Conservation (phyloP, 2,888 invertebrate species). For the Zootermopsis nevadensis region DNA sequence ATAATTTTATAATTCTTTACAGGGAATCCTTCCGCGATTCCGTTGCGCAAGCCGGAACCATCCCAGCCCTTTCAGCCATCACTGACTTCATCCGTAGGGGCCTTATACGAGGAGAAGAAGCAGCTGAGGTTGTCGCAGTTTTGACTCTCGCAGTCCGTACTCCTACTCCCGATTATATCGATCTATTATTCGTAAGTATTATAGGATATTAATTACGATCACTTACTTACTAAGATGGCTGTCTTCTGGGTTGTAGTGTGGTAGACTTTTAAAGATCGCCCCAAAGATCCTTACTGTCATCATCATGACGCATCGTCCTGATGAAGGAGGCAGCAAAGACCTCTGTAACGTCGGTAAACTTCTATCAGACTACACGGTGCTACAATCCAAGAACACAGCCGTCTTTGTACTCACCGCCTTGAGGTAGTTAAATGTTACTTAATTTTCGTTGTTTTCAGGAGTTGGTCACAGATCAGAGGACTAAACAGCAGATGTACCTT, state of each 20-base stretch:
- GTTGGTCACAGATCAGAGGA: slow-evolving; percentile 67
- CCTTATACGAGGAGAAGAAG: slow-evolving; percentile 70
- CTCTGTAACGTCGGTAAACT: no score
- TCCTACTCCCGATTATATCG: slow-evolving; percentile 74
- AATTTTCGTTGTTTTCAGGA: slow-evolving; percentile 57
- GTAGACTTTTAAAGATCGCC: no score
- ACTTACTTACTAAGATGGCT: no score
- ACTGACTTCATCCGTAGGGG: slow-evolving; percentile 69
- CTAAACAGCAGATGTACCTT: slow-evolving; percentile 66
- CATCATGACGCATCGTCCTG: no score
- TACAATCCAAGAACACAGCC: no score
- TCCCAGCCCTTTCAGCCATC: slow-evolving; percentile 73
- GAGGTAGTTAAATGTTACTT: no score
- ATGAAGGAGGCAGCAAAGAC: no score
- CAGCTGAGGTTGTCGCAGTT: slow-evolving; percentile 69
- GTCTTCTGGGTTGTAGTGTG: no score
- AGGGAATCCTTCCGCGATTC: slow-evolving; percentile 71
- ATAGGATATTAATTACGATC: neutral
- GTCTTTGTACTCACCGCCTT: no score
- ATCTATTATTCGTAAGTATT: slow-evolving; percentile 68
- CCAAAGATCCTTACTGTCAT: no score
- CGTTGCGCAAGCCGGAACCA: slow-evolving; percentile 74
- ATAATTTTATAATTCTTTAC: neutral
- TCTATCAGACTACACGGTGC: no score
- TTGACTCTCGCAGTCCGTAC: slow-evolving; percentile 68